Base-by-base conservation (phyloP, 2,888 invertebrate genomes). In the Eurytoma californica region DNA sequence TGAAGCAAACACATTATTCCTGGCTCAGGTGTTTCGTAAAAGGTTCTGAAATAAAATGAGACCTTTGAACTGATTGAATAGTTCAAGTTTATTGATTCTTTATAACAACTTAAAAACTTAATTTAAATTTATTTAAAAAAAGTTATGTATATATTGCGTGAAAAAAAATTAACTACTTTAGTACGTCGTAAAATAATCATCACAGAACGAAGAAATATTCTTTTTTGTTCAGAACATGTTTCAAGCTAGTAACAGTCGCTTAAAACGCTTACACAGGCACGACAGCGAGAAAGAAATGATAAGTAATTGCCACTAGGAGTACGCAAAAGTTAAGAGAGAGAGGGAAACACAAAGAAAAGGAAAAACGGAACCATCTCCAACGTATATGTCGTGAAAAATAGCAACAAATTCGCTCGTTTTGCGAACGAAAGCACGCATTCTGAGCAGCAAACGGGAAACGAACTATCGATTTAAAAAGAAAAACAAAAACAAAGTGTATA, bases 11-110 rank as follows among this genome's bases (percentile, higher is more conserved):
- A 30, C 30, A 30, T 30, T 0, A 3, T 30, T 30, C 30, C 3
- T 30, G 30, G 9, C 39, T 39, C 9, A 67, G 74, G 51, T 66
- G 9, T 53, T 79, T 47, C 47, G 28, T 39, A 70, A 66, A 66
- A 69, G 75, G 70, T 78, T 72, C 20, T 65, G 70, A 79, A 80
- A 76, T 80, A 80, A 79, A 76, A 55, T 68, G 72, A 80, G 76
- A 67, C 80, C 58, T 76, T 80, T 76, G 63, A 80, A 72, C 80
- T 80, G 28, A 68, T 76, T 76, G 57, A 76, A 39, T 80, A 67
- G 67, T 76, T 80, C 75, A 75, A 76, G 55, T 76, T 80, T 80
- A 80, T 80, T 76, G n/a, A 70, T 61, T 72, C 60, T 72, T 72
- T 49, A 61, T 76, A 76, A 80, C 66, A 72, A 75, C 53, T 70